Conservation (phyloP, 2,888 invertebrate species). For the Hirtodrosophila histrioides region DNA sequence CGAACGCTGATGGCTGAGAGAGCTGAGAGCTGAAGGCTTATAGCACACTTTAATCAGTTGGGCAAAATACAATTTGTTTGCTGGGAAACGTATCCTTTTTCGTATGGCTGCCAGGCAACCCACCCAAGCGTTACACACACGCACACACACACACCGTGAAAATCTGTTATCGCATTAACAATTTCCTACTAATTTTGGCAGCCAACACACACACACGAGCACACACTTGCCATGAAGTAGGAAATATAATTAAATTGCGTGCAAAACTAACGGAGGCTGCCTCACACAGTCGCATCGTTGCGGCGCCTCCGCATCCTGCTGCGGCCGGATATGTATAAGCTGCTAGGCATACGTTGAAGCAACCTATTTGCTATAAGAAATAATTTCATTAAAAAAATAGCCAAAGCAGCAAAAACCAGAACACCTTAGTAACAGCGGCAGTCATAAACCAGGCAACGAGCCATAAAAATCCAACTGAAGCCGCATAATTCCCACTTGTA, state of each 20-base stretch:
- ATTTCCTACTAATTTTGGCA: constrained; percentile 71
- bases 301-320: constrained; percentile 18
- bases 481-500: constrained; percentile 68
- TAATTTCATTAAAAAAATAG: constrained; percentile 67
- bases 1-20: background rate
- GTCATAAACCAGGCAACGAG: constrained; percentile 39
- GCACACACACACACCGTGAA: constrained; percentile 22
- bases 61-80: constrained; percentile 44
- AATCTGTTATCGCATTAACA: constrained; percentile 75
- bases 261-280: constrained; percentile 56
- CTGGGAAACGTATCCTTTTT: background rate
- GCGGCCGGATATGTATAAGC: constrained; percentile 34
- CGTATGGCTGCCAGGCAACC: constrained; percentile 40
- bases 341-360: constrained; percentile 31
- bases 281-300: background rate
- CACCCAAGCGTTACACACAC: constrained; percentile 11
- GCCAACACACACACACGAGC: constrained; percentile 12
- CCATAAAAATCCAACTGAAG: constrained; percentile 48
- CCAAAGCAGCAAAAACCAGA: constrained; percentile 15
- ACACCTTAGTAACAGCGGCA: constrained; percentile 6
- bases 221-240: constrained; percentile 10
- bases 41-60: constrained; percentile 58
- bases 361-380: constrained; percentile 54
- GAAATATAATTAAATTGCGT: constrained; percentile 75
- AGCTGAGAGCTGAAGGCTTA: background rate